Evolutionary conservation across 2,113 vertebrate species (phyloP).

Genomic region (Zosterops hypoxanthus): DNA sequence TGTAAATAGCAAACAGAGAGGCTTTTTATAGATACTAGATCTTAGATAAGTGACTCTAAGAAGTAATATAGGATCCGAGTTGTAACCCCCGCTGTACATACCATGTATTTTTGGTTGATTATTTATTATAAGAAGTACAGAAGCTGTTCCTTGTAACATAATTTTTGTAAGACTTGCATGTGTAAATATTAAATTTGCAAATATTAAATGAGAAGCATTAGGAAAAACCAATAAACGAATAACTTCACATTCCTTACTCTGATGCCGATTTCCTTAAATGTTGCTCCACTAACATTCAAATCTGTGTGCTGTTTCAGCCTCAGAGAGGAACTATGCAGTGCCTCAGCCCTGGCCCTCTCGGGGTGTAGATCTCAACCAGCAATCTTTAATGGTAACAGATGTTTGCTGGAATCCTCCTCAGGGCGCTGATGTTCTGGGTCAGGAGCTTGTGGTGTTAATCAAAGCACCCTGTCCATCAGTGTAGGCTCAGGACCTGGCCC

Average conservation of each 20-base stretch:
- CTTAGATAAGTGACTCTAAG: slow-evolving; percentile 52
- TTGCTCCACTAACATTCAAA: not conserved
- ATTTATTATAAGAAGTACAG: slow-evolving; percentile 47
- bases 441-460: slow-evolving; percentile 25
- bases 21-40: slow-evolving; percentile 58
- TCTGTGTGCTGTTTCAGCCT: not conserved
- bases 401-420: slow-evolving; percentile 54
- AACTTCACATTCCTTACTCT: slow-evolving; percentile 15
- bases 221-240: slow-evolving; percentile 18
- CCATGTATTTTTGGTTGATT: not conserved
- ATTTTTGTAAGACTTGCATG: slow-evolving; percentile 25
- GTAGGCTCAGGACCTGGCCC: not conserved
- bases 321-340: slow-evolving; percentile 20
- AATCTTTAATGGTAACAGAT: slow-evolving; percentile 65
- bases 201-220: slow-evolving; percentile 42
- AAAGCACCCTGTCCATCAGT: not conserved
- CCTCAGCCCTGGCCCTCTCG: not conserved
- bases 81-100: slow-evolving; percentile 7
- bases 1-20: slow-evolving; percentile 61
- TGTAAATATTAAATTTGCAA: slow-evolving; percentile 49
- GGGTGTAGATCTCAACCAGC: slow-evolving; percentile 1
- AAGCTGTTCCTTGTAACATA: slow-evolving; percentile 6
- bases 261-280: slow-evolving; percentile 11
- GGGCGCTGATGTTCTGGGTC: slow-evolving; percentile 45
- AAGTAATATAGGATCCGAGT: slow-evolving; percentile 12